Conservation (phyloP, 1,140 invertebrate genomes). For the Drosophila arawakana region DNA sequence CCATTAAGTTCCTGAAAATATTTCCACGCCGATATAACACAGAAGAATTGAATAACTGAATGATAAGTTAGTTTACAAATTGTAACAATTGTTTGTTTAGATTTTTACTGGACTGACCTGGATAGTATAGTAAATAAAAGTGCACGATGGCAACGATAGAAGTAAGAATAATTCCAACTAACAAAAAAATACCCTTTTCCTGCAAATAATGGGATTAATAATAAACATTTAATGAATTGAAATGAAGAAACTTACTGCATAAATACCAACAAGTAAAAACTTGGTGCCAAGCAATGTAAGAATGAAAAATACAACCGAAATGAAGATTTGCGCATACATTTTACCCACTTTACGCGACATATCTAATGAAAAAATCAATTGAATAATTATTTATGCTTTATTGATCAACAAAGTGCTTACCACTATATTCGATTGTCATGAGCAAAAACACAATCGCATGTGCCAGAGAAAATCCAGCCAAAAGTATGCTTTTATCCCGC, state of each 20-base stretch:
- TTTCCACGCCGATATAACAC: background rate
- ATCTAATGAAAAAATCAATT: background rate
- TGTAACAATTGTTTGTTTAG: too few species aligned
- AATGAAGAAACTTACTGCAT: background rate
- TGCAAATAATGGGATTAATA: background rate
- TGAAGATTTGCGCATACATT: too few species aligned
- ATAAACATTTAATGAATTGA: background rate
- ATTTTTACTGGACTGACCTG: background rate
- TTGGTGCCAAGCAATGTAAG: background rate
- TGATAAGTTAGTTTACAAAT: background rate
- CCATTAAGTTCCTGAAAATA: background rate
- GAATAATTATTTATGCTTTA: too few species aligned
- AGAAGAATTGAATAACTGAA: background rate
- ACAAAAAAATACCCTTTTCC: background rate
- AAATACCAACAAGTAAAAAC: constrained; percentile 15
- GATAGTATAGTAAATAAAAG: background rate
- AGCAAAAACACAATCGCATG: too few species aligned
- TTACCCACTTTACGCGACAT: too few species aligned
- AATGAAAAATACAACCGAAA: background rate
- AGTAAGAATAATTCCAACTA: constrained; percentile 1
- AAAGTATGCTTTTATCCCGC: too few species aligned
- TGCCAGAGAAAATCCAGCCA: too few species aligned
- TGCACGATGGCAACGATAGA: background rate
- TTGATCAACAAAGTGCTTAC: too few species aligned
- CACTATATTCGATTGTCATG: too few species aligned